Conservation (phyloP, 2,888 invertebrate genomes). For the Bugulina stolonifera region DNA sequence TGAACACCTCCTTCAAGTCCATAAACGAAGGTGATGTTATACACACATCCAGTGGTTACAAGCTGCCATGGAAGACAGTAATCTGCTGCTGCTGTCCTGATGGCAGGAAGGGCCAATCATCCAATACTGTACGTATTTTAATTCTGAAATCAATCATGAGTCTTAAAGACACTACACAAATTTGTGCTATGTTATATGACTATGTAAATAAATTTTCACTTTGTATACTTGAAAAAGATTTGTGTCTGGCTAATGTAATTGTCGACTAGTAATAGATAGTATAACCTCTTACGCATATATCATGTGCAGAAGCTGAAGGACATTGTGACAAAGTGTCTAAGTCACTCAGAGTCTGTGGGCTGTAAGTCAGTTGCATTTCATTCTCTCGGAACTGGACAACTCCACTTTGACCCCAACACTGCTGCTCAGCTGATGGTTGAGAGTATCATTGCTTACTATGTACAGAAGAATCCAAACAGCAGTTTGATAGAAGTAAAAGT, state of each 20-base stretch:
- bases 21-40: not conserved
- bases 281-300: no score
- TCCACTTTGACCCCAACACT: not conserved
- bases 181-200: no score
- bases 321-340: not conserved
- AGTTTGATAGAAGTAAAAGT: not conserved
- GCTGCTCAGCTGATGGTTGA: not conserved
- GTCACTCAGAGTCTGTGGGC: not conserved
- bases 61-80: not conserved
- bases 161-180: no score
- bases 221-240: no score
- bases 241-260: no score
- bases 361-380: not conserved
- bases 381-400: not conserved
- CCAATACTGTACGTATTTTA: no score
- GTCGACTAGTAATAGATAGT: no score
- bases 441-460: not conserved
- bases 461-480: not conserved
- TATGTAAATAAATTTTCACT: no score
- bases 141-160: no score
- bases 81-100: not conserved
- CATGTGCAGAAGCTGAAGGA: not conserved
- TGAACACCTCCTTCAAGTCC: not conserved
- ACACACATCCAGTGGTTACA: not conserved
- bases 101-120: not conserved